A percentile compares a stretch with the other conserved stretches of the same genome.
Evolutionary conservation across 2,113 vertebrate species (phyloP).

Genomic region (Clarias gariepinus): DNA sequence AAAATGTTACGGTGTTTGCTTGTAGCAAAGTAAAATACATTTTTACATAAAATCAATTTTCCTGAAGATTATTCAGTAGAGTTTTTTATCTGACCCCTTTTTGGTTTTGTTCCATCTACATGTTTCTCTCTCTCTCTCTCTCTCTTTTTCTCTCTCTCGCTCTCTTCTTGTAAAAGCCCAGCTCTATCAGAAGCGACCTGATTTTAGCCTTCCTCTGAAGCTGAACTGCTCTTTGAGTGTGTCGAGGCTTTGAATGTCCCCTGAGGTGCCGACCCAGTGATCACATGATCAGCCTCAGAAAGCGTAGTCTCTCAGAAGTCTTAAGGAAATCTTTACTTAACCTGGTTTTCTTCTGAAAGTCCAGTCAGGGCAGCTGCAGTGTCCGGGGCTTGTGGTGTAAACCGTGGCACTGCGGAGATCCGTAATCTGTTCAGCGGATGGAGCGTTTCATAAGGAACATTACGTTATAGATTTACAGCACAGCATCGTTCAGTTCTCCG

Average conservation of each 20-base stretch:
- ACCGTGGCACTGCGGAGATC: background rate
- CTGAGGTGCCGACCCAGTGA: background rate
- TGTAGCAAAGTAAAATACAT: background rate
- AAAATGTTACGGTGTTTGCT: background rate
- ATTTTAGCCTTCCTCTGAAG: slow-evolving; percentile 1
- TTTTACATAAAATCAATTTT: no score
- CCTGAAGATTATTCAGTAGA: background rate
- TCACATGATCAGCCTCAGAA: slow-evolving; percentile 18
- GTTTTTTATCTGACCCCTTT: background rate
- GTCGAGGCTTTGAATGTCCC: slow-evolving; percentile 17
- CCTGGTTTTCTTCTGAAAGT: background rate
- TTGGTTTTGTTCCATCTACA: background rate
- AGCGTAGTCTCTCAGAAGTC: background rate
- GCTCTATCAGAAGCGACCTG: background rate
- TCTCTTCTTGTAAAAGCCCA: no score
- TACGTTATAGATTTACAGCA: background rate
- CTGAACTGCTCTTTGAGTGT: background rate
- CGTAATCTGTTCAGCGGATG: slow-evolving; percentile 28
- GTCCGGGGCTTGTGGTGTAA: background rate
- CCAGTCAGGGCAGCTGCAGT: background rate
- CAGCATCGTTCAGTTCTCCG: background rate
- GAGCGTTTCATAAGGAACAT: background rate
- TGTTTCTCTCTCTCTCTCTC: accelerated
- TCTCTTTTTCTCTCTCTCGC: background rate
- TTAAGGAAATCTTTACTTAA: background rate